Evolutionary conservation across 2,888 invertebrate species (phyloP), one percentile per base, ranked within the genome.

Genomic region (Shargacucullia verbasci): DNA sequence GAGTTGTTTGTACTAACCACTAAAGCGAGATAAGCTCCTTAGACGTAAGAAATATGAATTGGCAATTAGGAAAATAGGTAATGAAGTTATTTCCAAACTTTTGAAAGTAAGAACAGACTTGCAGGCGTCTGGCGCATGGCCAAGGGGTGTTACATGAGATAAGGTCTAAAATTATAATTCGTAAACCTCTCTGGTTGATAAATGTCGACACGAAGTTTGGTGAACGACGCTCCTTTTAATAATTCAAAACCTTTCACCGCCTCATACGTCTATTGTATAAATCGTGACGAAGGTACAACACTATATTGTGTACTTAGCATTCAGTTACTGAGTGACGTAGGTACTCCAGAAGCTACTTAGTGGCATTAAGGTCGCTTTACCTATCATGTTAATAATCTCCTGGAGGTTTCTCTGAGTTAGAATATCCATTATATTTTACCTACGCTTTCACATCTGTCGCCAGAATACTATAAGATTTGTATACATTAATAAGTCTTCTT

Each of bases 121-220:
- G 8, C 9, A 37, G 47, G 47, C 47, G 14, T 14, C 44, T 52
- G 59, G 53, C 59, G 3, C 5, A 1, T 25, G 10, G 37, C 64
- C 63, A 53, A 52, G 38, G 47, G 38, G 7, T 48, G 14, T 6
- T 20, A 40, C 47, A 63, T 45, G 27, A 48, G 14, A 48, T 53
- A 44, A 37, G 20, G 10, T 45, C 9, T 9, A 27, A 31, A 38
- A 48, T 56, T 53, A 37, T 37, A 64, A 69, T 57, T 13, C 41
- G 57, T 54, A 20, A 47, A 54, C 11, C 15, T 44, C 12, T 53
- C 12, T 0, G 9, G n/a, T 12, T 56, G 49, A 60, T 57, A 48
- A 40, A 57, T 54, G 39, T 43, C 12, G 10, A 47, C 15, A 1
- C 10, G 25, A 40, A 7, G 11, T 43, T 46, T 41, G 20, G 4